Evolutionary conservation across 2,888 invertebrate genomes (phyloP), one percentile per base, ranked within the genome.

Genomic region (Hyposoter didymator): DNA sequence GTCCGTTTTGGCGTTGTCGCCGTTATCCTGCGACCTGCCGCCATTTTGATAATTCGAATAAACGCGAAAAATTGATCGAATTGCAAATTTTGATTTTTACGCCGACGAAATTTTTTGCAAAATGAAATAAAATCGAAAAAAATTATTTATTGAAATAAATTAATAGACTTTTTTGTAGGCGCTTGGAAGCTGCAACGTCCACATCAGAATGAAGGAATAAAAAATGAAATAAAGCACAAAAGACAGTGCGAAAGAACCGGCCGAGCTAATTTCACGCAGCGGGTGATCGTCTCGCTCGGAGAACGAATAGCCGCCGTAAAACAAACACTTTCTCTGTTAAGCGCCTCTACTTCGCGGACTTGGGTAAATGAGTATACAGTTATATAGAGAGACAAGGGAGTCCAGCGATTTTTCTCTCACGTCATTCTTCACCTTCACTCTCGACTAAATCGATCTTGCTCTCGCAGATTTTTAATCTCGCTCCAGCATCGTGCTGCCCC

Each of bases 391-490:
- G 52, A 43, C 32, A 39, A 52, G 6, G 59, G n/a, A n/a, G n/a
- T 67, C 28, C 62, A 59, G 43, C n/a, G 39, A 78, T 76, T 64
- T 82, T 39, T 78, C 19, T 35, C 47, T 52, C 72, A 32, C 66
- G 6, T 66, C 52, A 14, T 73, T 76, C 78, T 76, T 59, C 84
- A 45, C 52, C 78, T 52, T 78, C 66, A 35, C 64, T 74, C 35
- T 47, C 69, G 28, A 66, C 67, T 14, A 66, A 84, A 82, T 69
- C 43, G 78, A 72, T 79, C 67, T 79, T 78, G 17, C 45, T 79
- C n/a, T 73, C 67, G 67, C 62, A 75, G 88, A 89, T 88, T 89
- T 90, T 88, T 88, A 87, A 90, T 90, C 88, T 85, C 87, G 75
- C 82, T 82, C 80, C n/a, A 10, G 43, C 43, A 4, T 28, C 5